phyloP scores from a whole-genome alignment of 1,140 invertebrate species.

The Anoplophora glabripennis region DNA sequence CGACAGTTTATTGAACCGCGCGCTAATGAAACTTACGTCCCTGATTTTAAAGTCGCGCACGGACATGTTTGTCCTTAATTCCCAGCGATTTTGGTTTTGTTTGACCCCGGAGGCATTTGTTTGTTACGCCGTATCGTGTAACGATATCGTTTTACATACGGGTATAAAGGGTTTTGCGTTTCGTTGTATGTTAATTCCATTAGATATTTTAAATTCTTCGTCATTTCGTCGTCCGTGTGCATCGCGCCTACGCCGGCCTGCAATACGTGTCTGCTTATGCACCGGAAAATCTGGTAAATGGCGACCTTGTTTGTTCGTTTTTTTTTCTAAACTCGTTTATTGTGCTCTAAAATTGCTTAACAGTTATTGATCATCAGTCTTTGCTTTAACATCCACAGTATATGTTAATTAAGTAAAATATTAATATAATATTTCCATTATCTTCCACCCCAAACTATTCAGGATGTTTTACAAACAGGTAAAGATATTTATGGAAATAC shows the following conservation, averaged over 20 bases:
- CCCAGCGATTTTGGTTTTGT: conserved; percentile 17
- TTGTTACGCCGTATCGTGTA: conserved; percentile 9
- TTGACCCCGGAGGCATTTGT: background rate
- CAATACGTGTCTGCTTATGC: too few species aligned
- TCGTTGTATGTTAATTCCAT: conserved; percentile 5
- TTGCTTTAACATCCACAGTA: too few species aligned
- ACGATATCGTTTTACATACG: conserved; percentile 18
- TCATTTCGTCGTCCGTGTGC: background rate
- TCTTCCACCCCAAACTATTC: too few species aligned
- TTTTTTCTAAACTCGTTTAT: too few species aligned
- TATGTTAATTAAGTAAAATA: too few species aligned
- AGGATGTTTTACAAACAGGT: too few species aligned
- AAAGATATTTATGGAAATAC: too few species aligned
- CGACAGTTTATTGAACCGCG: conserved; percentile 9
- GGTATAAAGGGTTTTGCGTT: background rate
- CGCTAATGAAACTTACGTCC: background rate
- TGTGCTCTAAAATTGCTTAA: too few species aligned
- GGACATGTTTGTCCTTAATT: conserved; percentile 19
- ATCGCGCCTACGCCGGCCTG: background rate
- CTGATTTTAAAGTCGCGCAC: background rate
- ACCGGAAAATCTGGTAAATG: too few species aligned
- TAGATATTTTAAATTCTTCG: conserved; percentile 7
- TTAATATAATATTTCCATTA: too few species aligned
- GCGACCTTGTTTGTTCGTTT: too few species aligned
- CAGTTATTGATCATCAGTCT: too few species aligned